phyloP scores from a whole-genome alignment of 2,113 vertebrate genomes.

The Stigmatopora argus region DNA sequence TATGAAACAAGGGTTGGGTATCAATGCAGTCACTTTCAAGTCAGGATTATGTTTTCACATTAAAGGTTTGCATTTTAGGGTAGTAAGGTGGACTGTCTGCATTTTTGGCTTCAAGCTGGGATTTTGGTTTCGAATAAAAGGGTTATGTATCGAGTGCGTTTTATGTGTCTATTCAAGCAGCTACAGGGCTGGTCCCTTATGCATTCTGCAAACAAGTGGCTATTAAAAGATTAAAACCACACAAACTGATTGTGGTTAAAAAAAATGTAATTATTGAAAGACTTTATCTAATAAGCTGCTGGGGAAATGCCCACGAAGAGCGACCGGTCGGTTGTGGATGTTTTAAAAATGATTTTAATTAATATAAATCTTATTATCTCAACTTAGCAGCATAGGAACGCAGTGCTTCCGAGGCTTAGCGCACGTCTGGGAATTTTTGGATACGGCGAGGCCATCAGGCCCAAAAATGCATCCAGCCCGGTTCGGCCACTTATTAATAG shows the following conservation, averaged over 20 bases:
- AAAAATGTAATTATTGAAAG: not conserved
- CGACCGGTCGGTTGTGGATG: not conserved
- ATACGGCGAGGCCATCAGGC: slow-evolving; percentile 41
- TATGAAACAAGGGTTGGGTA: too few relatives aligned
- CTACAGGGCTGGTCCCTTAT: not conserved
- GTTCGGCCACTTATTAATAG: slow-evolving; percentile 40
- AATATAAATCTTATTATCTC: slow-evolving; percentile 22
- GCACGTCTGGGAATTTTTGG: slow-evolving; percentile 28
- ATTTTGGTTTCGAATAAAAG: not conserved
- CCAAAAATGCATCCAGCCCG: slow-evolving; percentile 30
- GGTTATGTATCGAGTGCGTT: too few relatives aligned
- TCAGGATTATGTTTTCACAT: too few relatives aligned
- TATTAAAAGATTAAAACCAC: too few relatives aligned
- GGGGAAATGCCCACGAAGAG: not conserved
- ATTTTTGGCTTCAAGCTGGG: not conserved
- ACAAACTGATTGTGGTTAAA: not conserved
- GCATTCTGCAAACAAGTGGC: not conserved
- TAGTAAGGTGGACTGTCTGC: too few relatives aligned
- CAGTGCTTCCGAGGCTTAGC: slow-evolving; percentile 30
- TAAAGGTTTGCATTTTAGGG: too few relatives aligned
- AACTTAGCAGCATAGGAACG: slow-evolving; percentile 10
- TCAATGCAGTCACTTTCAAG: too few relatives aligned
- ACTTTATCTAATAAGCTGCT: not conserved
- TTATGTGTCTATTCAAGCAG: not conserved
- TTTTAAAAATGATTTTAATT: not conserved